Evolutionary conservation across 2,888 invertebrate genomes (phyloP).

Genomic region (Pandemis corylana): DNA sequence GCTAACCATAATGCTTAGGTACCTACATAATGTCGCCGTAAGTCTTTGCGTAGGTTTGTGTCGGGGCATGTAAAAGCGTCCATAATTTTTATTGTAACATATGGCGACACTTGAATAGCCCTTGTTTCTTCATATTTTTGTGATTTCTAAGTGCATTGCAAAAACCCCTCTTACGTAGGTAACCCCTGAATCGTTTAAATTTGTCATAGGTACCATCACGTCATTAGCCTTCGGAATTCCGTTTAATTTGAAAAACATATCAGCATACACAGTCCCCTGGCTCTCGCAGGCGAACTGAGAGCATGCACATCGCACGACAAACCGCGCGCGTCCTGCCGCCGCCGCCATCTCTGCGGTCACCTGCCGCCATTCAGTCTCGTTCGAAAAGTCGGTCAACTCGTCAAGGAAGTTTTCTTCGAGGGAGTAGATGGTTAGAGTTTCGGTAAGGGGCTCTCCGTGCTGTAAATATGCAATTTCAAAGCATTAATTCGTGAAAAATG

Average conservation of each 20-base stretch:
- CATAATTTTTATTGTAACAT: too few species aligned
- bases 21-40: too few species aligned
- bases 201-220: slow-evolving; percentile 50
- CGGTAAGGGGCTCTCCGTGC: slow-evolving; percentile 61
- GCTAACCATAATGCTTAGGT: too few species aligned
- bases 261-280: slow-evolving; percentile 58
- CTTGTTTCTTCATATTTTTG: too few species aligned
- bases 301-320: slow-evolving; percentile 62
- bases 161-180: too few species aligned
- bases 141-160: too few species aligned
- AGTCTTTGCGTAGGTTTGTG: too few species aligned
- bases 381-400: slow-evolving; percentile 65
- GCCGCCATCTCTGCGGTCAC: slow-evolving; percentile 53
- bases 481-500: too few species aligned
- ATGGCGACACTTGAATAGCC: too few species aligned
- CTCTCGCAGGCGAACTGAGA: slow-evolving; percentile 56
- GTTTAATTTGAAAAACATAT: slow-evolving; percentile 58
- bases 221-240: slow-evolving; percentile 51
- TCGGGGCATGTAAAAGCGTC: too few species aligned
- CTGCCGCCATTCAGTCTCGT: slow-evolving; percentile 61
- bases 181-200: too few species aligned
- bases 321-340: slow-evolving; percentile 58
- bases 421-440: slow-evolving; percentile 60
- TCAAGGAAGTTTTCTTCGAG: slow-evolving; percentile 68
- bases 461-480: slow-evolving; percentile 45